phyloP scores from a whole-genome alignment of 1,140 invertebrate genomes.

The Acromyrmex charruanus region DNA sequence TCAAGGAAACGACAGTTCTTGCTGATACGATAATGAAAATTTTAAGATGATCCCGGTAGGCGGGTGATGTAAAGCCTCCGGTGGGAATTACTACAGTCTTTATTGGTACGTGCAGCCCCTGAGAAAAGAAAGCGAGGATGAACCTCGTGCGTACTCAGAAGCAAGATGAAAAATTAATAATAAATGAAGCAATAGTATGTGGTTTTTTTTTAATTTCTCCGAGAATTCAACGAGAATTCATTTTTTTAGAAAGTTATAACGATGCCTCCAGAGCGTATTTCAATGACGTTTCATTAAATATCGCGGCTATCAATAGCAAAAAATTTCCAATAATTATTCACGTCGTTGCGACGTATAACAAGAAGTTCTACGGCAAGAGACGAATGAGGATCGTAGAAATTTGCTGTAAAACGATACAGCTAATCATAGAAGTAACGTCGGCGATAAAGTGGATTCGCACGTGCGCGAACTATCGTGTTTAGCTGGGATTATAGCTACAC shows the following conservation, averaged over 20 bases:
- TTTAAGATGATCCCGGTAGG: slow-evolving; percentile 8
- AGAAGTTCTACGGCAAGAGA: not conserved
- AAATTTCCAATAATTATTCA: not conserved
- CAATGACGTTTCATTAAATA: not conserved
- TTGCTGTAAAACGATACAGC: not conserved
- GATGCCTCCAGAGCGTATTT: not conserved
- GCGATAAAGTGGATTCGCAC: slow-evolving; percentile 15
- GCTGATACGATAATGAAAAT: slow-evolving; percentile 49
- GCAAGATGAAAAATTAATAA: slow-evolving; percentile 55
- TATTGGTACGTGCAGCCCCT: slow-evolving; percentile 22
- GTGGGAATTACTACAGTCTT: slow-evolving; percentile 19
- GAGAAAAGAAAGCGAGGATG: not conserved
- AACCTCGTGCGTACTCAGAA: slow-evolving; percentile 4
- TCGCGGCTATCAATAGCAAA: not conserved
- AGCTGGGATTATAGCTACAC: not conserved
- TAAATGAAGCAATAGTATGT: slow-evolving; percentile 17
- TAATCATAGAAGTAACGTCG: slow-evolving; percentile 18
- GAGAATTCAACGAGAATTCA: not conserved
- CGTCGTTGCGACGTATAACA: not conserved
- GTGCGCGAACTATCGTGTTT: slow-evolving; percentile 26
- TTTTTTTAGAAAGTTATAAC: slow-evolving; percentile 1
- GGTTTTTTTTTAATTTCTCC: not conserved
- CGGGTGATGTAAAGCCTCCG: slow-evolving; percentile 33
- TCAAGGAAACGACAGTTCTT: not conserved
- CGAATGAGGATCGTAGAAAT: not conserved